phyloP scores from a whole-genome alignment of 2,888 invertebrate species.

The Thereva nobilitata region DNA sequence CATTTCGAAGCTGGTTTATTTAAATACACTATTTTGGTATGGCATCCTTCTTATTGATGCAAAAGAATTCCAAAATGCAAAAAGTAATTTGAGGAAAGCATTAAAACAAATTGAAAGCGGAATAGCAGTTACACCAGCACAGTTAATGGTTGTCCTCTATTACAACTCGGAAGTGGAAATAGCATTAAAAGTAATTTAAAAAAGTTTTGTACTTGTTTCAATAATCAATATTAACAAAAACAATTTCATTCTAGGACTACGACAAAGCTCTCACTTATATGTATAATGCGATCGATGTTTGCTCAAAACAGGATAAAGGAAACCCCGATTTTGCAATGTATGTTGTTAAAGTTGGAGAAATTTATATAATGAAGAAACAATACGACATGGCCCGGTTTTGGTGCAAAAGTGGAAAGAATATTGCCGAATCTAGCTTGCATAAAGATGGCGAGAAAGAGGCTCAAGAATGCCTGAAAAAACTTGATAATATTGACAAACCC shows the following conservation, averaged over 20 bases:
- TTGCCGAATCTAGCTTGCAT: slow-evolving; percentile 46
- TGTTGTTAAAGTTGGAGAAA: slow-evolving; percentile 56
- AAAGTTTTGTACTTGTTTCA: neutral
- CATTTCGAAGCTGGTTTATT: slow-evolving; percentile 56
- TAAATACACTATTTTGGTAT: slow-evolving; percentile 59
- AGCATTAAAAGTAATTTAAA: slow-evolving; percentile 38
- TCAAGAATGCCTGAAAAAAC: slow-evolving; percentile 38
- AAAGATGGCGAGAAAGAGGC: slow-evolving; percentile 39
- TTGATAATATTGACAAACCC: slow-evolving; percentile 27
- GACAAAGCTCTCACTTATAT: slow-evolving; percentile 56
- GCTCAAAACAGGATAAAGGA: slow-evolving; percentile 53
- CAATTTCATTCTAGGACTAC: slow-evolving; percentile 49
- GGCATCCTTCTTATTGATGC: slow-evolving; percentile 56
- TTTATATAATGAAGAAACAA: slow-evolving; percentile 54
- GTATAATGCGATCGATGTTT: slow-evolving; percentile 57
- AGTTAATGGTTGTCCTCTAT: slow-evolving; percentile 59
- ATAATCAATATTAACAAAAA: slow-evolving; percentile 45
- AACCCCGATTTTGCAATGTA: slow-evolving; percentile 58
- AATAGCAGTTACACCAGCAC: slow-evolving; percentile 56
- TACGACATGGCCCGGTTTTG: slow-evolving; percentile 53
- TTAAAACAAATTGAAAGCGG: slow-evolving; percentile 55
- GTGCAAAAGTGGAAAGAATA: slow-evolving; percentile 52
- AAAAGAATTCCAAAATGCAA: slow-evolving; percentile 49
- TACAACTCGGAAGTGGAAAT: slow-evolving; percentile 53
- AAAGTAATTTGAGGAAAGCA: slow-evolving; percentile 53